Conservation (phyloP, 2,113 vertebrate genomes). For the Prolemur simus region DNA sequence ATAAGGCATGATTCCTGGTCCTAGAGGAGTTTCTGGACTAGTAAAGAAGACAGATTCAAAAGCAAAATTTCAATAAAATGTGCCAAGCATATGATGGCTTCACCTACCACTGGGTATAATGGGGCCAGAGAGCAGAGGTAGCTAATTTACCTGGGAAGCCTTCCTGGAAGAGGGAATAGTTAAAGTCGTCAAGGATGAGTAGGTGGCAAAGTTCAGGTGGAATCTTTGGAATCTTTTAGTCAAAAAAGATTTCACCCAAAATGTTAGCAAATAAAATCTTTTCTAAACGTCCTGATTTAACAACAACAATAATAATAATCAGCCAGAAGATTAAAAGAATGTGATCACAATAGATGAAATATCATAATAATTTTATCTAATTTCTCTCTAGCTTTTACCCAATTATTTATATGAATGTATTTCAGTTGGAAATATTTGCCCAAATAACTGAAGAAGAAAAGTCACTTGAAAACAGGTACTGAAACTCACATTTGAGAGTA, state of each 20-base stretch:
- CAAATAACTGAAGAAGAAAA: conserved; percentile 32
- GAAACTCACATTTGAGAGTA: not conserved
- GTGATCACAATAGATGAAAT: not conserved
- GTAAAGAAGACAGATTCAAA: not conserved
- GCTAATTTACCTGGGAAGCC: not conserved
- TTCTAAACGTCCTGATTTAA: not conserved
- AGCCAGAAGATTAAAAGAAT: not conserved
- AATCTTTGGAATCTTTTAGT: not conserved
- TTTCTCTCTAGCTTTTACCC: conserved; percentile 40
- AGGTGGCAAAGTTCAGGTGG: not conserved
- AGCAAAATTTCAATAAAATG: not conserved
- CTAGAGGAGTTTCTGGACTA: not conserved
- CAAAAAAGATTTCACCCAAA: not conserved
- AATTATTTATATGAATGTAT: conserved; percentile 30
- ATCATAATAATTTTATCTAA: conserved; percentile 52
- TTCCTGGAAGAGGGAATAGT: not conserved
- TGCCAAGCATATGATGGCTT: not conserved
- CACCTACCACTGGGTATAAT: not conserved
- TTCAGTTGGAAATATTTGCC: conserved; percentile 8
- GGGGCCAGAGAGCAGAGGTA: not conserved
- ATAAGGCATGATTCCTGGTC: not conserved
- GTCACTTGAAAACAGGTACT: conserved; percentile 51
- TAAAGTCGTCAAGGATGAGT: not conserved
- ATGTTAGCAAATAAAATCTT: not conserved
- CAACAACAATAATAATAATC: not conserved